Conservation (phyloP, 2,888 invertebrate species). For the Crocallis elinguaria region DNA sequence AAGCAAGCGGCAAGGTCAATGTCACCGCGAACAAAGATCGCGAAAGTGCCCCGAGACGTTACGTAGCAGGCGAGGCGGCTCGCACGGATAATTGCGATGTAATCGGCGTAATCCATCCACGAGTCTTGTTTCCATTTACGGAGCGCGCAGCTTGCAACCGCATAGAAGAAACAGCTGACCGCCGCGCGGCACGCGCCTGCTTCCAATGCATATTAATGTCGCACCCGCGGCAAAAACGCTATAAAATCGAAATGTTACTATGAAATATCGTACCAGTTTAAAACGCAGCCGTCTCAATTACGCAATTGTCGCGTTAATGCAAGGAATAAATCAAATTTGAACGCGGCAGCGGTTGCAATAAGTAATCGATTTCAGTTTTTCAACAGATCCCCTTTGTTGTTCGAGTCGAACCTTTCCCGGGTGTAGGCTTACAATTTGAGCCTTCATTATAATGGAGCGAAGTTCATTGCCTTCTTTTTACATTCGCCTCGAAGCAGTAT, state of each 20-base stretch:
- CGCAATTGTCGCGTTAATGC: constrained; percentile 60
- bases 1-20: constrained; percentile 70
- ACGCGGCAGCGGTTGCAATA: constrained; percentile 30
- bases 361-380: constrained; percentile 55
- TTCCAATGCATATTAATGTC: constrained; percentile 79
- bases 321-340: constrained; percentile 57
- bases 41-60: constrained; percentile 76
- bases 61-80: constrained; percentile 60
- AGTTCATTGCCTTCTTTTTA: constrained; percentile 39
- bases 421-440: constrained; percentile 38
- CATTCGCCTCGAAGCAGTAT: constrained; percentile 29
- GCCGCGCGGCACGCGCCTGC: constrained; percentile 77
- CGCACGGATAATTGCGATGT: constrained; percentile 80
- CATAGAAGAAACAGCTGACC: constrained; percentile 83
- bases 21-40: constrained; percentile 78
- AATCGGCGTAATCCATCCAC: constrained; percentile 82
- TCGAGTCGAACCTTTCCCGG: constrained; percentile 31
- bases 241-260: constrained; percentile 74
- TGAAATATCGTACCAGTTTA: constrained; percentile 69
- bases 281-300: constrained; percentile 71
- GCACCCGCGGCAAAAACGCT: constrained; percentile 69
- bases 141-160: constrained; percentile 77
- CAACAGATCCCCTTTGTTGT: constrained; percentile 42
- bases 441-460: constrained; percentile 40
- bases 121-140: constrained; percentile 79